Base-by-base conservation (phyloP, 1,140 invertebrate genomes). In the Drosophila biarmipes region DNA sequence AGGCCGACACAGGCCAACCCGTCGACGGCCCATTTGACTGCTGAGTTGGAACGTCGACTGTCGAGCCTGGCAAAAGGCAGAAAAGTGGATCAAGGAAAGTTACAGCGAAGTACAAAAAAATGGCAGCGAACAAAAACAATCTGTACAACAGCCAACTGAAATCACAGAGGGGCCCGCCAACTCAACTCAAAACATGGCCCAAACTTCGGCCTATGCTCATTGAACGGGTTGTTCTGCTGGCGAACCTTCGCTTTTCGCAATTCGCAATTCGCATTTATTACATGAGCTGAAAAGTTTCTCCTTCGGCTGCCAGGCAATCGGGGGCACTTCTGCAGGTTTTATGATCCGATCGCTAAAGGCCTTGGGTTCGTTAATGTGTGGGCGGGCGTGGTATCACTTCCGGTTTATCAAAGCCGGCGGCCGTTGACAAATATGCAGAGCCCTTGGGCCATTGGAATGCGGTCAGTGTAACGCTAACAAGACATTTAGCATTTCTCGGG, bases 71-170 rank as follows among this genome's bases (percentile, higher is more conserved):
- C 58, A 56, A 48, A 76, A 72, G 61, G 52, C 61, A 55, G 67
- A 66, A 85, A 89, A 89, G 76, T 89, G 80, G 84, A 89, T 89
- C 84, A 89, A 89, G 84, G 84, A 85, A 35, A 81, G 78, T 64
- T 75, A 48, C 57, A 54, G 56, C 64, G 15, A 31, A 66, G 34
- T 57, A 64, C 43, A 49, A 14, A 15, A n/a, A 57, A 53, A 53
- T 67, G 61, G 46, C 54, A 75, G 38, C 52, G 49, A 48, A 55
- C 56, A 43, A 58, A 54, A 78, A 79, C 64, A 84, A 61, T 55
- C 77, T 46, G 15, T 19, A 54, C 29, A 75, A 57, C 48, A 57
- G 45, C 42, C 58, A 68, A 62, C 48, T 53, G 59, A 81, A 82
- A 82, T 79, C 80, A 79, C 51, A 68, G 58, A 73, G 75, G 76